These are phyloP conservation scores for Strigamia transsilvanica DNA, from an alignment of 2,888 invertebrate genomes.

Conservation along the genomic window DNA sequence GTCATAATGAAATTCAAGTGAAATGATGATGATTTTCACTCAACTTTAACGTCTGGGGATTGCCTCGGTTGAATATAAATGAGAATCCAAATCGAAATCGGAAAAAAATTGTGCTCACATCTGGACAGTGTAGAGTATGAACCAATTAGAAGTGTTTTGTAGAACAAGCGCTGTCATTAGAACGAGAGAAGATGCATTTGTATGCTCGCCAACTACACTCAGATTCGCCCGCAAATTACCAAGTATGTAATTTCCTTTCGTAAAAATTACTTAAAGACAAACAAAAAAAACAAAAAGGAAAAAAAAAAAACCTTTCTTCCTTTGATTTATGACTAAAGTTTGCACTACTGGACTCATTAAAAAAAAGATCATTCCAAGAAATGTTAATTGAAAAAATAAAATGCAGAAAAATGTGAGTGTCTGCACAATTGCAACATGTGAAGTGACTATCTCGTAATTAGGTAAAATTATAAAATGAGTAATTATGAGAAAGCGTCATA, in stretches of 20 bases:
- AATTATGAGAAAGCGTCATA: neutral
- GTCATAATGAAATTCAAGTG: neutral
- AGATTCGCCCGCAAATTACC: conserved; percentile 38
- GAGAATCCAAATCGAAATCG: neutral
- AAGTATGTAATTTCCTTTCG: conserved; percentile 28
- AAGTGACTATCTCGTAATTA: conserved; percentile 29
- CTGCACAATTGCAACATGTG: neutral
- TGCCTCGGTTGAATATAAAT: neutral
- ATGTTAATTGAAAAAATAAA: neutral
- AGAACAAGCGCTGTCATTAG: conserved; percentile 26
- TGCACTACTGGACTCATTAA: conserved; percentile 22
- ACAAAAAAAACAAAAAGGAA: neutral
- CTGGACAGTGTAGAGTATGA: conserved; percentile 9
- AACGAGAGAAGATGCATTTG: conserved; percentile 29
- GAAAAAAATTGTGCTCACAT: neutral
- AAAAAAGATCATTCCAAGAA: conserved; percentile 7
- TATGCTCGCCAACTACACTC: conserved; percentile 39
- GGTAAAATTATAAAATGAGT: neutral
- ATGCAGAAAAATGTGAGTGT: neutral
- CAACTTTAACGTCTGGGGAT: neutral
- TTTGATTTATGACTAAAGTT: conserved; percentile 31
- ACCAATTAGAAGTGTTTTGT: conserved; percentile 43
- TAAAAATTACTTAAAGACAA: conserved; percentile 24
- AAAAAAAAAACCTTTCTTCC: neutral
- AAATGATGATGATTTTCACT: neutral